phyloP scores from a whole-genome alignment of 2,113 vertebrate genomes.

The Dolichotis patagonum region DNA sequence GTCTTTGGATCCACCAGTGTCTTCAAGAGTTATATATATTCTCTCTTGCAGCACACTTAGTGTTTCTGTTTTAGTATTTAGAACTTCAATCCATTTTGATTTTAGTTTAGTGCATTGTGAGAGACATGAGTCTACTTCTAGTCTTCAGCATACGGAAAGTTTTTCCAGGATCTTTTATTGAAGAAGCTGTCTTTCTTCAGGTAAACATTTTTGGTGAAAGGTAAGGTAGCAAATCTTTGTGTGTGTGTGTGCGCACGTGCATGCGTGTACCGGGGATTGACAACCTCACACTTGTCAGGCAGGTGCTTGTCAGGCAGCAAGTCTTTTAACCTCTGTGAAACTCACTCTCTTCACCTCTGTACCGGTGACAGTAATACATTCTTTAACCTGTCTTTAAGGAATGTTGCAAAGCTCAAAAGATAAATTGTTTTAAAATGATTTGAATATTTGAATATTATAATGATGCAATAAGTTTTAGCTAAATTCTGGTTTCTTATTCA shows the following conservation, averaged over 20 bases:
- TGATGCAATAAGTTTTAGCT: background rate
- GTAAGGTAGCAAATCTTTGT: background rate
- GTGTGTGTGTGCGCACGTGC: too few species aligned
- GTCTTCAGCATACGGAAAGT: background rate
- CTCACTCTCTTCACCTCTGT: background rate
- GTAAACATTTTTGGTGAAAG: background rate
- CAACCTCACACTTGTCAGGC: too few species aligned
- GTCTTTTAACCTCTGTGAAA: background rate
- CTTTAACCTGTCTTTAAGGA: background rate
- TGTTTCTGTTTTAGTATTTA: background rate
- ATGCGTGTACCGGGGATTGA: too few species aligned
- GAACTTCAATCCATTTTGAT: background rate
- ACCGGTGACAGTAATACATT: background rate
- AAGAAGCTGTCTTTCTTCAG: too few species aligned
- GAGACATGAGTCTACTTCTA: background rate
- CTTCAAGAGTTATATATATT: background rate
- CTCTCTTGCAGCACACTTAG: background rate
- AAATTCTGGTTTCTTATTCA: background rate
- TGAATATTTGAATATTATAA: constrained; percentile 23
- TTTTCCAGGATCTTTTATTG: background rate
- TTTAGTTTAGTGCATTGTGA: background rate
- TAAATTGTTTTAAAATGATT: constrained; percentile 36
- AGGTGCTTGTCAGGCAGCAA: background rate
- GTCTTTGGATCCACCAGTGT: background rate
- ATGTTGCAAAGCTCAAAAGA: background rate